Evolutionary conservation across 2,888 invertebrate genomes (phyloP).

Genomic region (Chouioia cunea): DNA sequence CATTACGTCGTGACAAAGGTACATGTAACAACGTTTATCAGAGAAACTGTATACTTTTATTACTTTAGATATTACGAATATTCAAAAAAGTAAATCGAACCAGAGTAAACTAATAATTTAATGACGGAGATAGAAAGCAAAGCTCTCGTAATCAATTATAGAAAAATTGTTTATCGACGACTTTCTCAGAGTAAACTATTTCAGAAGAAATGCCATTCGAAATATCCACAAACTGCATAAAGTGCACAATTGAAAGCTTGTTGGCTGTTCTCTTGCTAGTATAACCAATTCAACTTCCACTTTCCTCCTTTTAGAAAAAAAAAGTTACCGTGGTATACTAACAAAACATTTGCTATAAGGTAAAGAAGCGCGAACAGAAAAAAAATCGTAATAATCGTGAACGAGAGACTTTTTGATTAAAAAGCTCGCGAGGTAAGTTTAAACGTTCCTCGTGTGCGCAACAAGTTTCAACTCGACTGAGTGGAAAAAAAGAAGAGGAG

Average conservation of each 20-base stretch:
- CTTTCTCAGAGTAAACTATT: no score
- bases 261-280: background rate
- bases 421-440: constrained; percentile 12
- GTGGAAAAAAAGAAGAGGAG: constrained; percentile 2
- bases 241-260: background rate
- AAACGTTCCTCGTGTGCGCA: constrained; percentile 6
- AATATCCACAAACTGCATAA: constrained; percentile 8
- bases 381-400: constrained; percentile 11
- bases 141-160: no score
- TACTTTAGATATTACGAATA: no score
- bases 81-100: no score
- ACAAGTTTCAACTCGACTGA: constrained; percentile 21
- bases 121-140: no score
- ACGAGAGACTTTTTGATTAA: constrained; percentile 27
- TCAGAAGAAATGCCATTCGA: no score
- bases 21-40: no score
- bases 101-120: no score
- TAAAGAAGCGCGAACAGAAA: background rate
- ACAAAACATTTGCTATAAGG: background rate
- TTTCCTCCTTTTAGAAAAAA: background rate
- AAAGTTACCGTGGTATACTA: background rate
- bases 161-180: no score
- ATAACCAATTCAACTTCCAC: constrained; percentile 12
- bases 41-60: no score
- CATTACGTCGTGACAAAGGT: no score